Evolutionary conservation across 2,888 invertebrate species (phyloP).

Genomic region (Priocnemis perturbator): DNA sequence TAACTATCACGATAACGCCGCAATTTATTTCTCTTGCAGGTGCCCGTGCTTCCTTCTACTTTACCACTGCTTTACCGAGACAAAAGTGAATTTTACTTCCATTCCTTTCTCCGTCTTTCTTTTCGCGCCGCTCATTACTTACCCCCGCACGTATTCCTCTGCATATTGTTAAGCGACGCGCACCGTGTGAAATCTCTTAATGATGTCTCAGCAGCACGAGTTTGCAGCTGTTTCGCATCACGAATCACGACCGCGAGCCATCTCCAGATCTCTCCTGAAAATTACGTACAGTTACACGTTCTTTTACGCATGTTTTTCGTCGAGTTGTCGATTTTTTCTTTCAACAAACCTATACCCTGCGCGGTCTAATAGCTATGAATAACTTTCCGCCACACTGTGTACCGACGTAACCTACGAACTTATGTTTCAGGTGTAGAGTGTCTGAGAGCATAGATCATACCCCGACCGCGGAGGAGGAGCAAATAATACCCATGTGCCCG

Average conservation of each 20-base stretch:
- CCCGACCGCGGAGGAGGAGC: constrained; percentile 48
- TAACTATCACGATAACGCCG: constrained; percentile 30
- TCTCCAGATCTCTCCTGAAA: too few relatives aligned
- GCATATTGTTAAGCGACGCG: neutral
- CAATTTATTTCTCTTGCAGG: constrained; percentile 31
- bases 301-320: too few relatives aligned
- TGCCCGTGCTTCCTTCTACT: constrained; percentile 24
- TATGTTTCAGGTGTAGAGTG: constrained; percentile 15
- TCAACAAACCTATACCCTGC: too few relatives aligned
- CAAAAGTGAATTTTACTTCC: constrained; percentile 19
- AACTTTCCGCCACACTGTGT: too few relatives aligned
- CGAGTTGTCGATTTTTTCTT: too few relatives aligned
- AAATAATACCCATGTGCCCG: constrained; percentile 50
- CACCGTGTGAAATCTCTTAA: too few relatives aligned
- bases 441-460: constrained; percentile 48
- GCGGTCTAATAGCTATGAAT: too few relatives aligned
- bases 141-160: neutral
- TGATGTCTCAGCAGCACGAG: too few relatives aligned
- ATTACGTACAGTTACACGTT: too few relatives aligned
- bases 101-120: neutral
- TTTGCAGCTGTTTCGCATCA: too few relatives aligned
- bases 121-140: constrained; percentile 15
- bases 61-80: constrained; percentile 12
- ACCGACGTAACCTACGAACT: too few relatives aligned
- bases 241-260: too few relatives aligned